Percentiles rank a stretch among this genome's conserved stretches.
phyloP scores from a whole-genome alignment of 2,888 invertebrate species.

The Heliconius ismenius region DNA sequence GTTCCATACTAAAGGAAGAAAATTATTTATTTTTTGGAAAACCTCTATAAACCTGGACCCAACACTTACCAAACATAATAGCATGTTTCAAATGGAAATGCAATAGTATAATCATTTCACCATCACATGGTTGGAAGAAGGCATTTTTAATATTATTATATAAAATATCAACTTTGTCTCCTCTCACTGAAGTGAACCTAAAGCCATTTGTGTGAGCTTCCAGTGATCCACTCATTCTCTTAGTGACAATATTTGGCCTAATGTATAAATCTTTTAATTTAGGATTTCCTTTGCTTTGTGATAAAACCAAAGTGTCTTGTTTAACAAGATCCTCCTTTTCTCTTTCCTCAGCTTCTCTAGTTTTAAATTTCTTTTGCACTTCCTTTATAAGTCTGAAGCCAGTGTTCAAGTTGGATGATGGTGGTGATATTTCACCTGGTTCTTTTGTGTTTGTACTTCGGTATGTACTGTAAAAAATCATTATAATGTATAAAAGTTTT shows the following conservation, averaged over 20 bases:
- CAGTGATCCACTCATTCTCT: slow-evolving; percentile 95
- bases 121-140: slow-evolving; percentile 99
- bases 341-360: slow-evolving; percentile 98
- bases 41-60: background rate
- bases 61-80: slow-evolving; percentile 94
- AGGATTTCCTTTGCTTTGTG: slow-evolving; percentile 98
- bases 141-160: slow-evolving; percentile 99
- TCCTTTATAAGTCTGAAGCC: slow-evolving; percentile 99
- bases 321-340: slow-evolving; percentile 99
- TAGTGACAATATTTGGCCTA: slow-evolving; percentile 98
- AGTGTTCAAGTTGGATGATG: slow-evolving; percentile 97
- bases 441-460: slow-evolving; percentile 98
- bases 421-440: slow-evolving; percentile 96
- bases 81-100: slow-evolving; percentile 99
- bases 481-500: too few species aligned
- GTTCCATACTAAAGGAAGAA: too few species aligned
- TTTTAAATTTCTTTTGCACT: slow-evolving; percentile 99
- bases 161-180: slow-evolving; percentile 99
- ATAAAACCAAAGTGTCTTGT: slow-evolving; percentile 96
- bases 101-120: slow-evolving; percentile 99
- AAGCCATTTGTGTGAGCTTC: slow-evolving; percentile 98
- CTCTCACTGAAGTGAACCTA: slow-evolving; percentile 98
- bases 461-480: slow-evolving; percentile 86
- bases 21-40: background rate
- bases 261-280: slow-evolving; percentile 98